These are phyloP conservation scores for Drosophila azteca DNA, from an alignment of 1,140 invertebrate genomes.

Conservation along the genomic window DNA sequence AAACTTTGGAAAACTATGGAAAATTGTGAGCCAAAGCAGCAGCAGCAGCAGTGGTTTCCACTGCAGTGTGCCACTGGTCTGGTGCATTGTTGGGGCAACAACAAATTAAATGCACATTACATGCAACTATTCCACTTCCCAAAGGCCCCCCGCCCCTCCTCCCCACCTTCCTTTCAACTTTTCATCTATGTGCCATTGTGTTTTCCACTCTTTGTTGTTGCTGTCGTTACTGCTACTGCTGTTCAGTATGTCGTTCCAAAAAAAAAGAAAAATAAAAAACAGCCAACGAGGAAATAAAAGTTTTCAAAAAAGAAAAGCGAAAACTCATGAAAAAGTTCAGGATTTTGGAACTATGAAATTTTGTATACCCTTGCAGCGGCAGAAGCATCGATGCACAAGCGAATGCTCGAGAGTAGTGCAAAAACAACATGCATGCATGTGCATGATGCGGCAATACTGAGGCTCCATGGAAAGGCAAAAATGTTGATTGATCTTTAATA, in stretches of 20 bases:
- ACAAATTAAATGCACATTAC: slow-evolving; percentile 74
- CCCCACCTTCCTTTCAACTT: slow-evolving; percentile 2
- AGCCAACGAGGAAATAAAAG: slow-evolving; percentile 75
- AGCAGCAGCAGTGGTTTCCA: slow-evolving; percentile 12
- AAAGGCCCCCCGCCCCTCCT: not conserved
- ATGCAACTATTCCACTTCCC: slow-evolving; percentile 33
- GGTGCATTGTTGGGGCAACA: slow-evolving; percentile 42
- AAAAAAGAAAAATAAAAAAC: slow-evolving; percentile 13
- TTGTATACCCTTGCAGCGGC: no score
- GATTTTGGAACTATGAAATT: not conserved
- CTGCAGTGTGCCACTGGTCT: not conserved
- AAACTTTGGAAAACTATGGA: slow-evolving; percentile 32
- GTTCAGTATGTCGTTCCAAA: slow-evolving; percentile 51
- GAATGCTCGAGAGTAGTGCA: no score
- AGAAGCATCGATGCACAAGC: no score
- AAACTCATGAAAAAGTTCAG: slow-evolving; percentile 4
- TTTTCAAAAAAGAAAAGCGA: slow-evolving; percentile 30
- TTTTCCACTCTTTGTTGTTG: slow-evolving; percentile 23
- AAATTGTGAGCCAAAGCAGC: slow-evolving; percentile 28
- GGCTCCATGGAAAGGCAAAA: no score
- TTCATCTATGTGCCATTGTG: slow-evolving; percentile 33
- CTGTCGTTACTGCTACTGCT: slow-evolving; percentile 23
- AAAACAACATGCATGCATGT: no score
- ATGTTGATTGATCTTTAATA: no score
- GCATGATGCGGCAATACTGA: no score